Percentiles rank a stretch among this genome's conserved stretches.
phyloP scores from a whole-genome alignment of 2,113 vertebrate genomes.

The Prinia subflava region DNA sequence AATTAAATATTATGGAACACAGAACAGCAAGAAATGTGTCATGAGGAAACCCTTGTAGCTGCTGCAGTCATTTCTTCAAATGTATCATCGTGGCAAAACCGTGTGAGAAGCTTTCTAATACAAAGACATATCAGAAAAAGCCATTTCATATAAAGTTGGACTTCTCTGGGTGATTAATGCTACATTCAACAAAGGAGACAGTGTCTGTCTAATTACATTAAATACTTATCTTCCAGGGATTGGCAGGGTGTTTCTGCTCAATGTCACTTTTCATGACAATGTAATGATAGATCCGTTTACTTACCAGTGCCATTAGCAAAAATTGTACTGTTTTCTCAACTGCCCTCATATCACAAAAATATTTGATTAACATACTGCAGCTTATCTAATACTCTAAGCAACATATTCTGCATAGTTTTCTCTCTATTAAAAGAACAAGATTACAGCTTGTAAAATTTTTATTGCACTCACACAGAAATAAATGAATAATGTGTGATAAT shows the following conservation, averaged over 20 bases:
- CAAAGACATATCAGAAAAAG: constrained; percentile 65
- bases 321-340: constrained; percentile 76
- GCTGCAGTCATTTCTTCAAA: constrained; percentile 12
- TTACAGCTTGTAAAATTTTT: constrained; percentile 60
- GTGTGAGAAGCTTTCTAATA: constrained; percentile 33
- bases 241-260: constrained; percentile 75
- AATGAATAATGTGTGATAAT: constrained; percentile 43
- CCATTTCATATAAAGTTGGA: constrained; percentile 62
- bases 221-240: constrained; percentile 75
- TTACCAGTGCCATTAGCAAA: constrained; percentile 77
- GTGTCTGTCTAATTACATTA: constrained; percentile 74
- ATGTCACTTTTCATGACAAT: constrained; percentile 76
- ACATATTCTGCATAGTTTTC: constrained; percentile 73
- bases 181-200: constrained; percentile 68
- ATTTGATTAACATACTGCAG: constrained; percentile 78
- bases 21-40: constrained; percentile 1
- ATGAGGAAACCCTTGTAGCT: background rate
- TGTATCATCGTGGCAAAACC: constrained; percentile 33
- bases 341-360: constrained; percentile 76
- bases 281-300: constrained; percentile 77
- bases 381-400: constrained; percentile 76
- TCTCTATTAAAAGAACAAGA: constrained; percentile 69
- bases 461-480: constrained; percentile 50
- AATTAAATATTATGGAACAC: background rate
- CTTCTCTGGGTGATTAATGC: constrained; percentile 73